Evolutionary conservation across 30 jellyfish, hydroid and myxozoan genomes (phyloP), one percentile per base, ranked within the genome.

Genomic region (Aurelia aurita): DNA sequence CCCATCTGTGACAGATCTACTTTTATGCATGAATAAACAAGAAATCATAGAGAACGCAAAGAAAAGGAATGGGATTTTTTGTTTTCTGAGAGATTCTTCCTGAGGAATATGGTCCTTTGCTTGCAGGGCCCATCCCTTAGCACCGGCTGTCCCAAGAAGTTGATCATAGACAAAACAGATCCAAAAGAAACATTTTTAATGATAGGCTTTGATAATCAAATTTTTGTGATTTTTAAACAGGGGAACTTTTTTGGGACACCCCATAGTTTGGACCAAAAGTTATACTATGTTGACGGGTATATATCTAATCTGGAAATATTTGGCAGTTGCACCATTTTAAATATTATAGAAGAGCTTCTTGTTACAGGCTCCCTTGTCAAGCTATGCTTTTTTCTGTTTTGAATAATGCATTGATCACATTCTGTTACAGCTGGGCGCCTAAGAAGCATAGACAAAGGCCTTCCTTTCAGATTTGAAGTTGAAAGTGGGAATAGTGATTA

Each of bases 391-490:
- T 25, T 75, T 25, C 35, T 49, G 79, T 51, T 11, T 31, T 39
- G 51, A 39, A 39, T 9, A 39, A 39, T 39, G 51, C 51, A 39
- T 39, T 39, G 15, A 39, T 2, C 53, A 6, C 28, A 8, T 27
- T 39, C 19, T 12, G 7, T 49, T 73, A 43, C 58, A 86, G 96
- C 80, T 55, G 97, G 97, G 15, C 85, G 57, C 55, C 88, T 89
- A 7, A 76, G 89, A 46, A 64, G 84, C 58, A 53, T 89, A 2
- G 64, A 47, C 15, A 45, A 14, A 19, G 81, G 68, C 26, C 32
- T n/a, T 25, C 94, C 91, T 34, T 89, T 81, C 75, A 57, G 70
- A 46, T 89, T 89, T 83, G 90, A 89, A 31, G 87, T 81, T 18
- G 58, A 63, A 73, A 72, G 32, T 21, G 96, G 89, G 15, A 84